Evolutionary conservation across 2,113 vertebrate species (phyloP).

Genomic region (Abramis brama): DNA sequence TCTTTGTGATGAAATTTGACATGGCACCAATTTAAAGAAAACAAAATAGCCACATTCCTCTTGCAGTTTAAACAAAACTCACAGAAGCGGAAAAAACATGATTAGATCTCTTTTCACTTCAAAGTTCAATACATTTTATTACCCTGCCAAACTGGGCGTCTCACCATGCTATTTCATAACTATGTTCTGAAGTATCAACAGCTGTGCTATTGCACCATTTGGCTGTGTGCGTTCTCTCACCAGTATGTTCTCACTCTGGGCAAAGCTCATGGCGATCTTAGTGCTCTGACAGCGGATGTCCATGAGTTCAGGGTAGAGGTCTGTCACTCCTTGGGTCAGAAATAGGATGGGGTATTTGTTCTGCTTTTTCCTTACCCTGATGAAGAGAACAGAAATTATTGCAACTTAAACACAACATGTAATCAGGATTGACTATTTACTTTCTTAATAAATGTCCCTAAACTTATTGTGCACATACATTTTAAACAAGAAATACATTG

Average conservation of each 20-base stretch:
- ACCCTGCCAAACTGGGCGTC: background rate
- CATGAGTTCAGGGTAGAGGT: conserved; percentile 91
- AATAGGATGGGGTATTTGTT: conserved; percentile 98
- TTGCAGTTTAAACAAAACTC: background rate
- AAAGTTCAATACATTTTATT: background rate
- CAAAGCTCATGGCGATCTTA: conserved; percentile 92
- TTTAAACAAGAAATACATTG: background rate
- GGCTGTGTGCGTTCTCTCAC: conserved; percentile 70
- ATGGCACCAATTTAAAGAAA: background rate
- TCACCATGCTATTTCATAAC: background rate
- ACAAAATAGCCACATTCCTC: background rate
- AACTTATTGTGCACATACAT: background rate
- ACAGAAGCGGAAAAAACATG: background rate
- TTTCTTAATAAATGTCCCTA: background rate
- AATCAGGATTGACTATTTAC: background rate
- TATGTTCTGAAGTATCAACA: background rate
- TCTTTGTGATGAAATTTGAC: background rate
- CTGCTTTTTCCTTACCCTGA: conserved; percentile 94
- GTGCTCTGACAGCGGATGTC: conserved; percentile 92
- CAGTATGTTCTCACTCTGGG: conserved; percentile 94
- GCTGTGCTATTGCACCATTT: background rate
- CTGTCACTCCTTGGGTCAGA: conserved; percentile 91
- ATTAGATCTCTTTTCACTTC: too few relatives aligned
- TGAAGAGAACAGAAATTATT: conserved; percentile 13
- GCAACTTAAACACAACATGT: background rate